A percentile compares a stretch with the other conserved stretches of the same genome.
phyloP scores from a whole-genome alignment of 2,113 vertebrate genomes.

The Butorides virescens region DNA sequence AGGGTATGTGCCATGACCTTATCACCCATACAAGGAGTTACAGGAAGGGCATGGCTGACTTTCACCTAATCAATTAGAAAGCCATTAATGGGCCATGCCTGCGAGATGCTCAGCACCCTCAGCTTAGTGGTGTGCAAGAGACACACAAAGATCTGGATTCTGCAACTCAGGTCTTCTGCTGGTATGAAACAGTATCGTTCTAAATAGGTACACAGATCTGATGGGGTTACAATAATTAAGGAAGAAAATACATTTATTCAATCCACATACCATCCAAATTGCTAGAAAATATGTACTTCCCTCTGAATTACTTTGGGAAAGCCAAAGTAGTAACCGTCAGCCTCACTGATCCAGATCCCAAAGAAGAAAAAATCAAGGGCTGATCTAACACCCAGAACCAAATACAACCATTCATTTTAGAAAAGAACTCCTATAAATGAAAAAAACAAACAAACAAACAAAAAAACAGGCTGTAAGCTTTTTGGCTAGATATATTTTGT shows the following conservation, averaged over 20 bases:
- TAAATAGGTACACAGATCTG: neutral
- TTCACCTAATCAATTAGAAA: constrained; percentile 69
- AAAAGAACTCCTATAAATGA: neutral
- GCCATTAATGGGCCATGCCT: neutral
- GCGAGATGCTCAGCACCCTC: neutral
- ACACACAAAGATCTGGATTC: neutral
- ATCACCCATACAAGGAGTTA: constrained; percentile 71
- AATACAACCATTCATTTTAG: neutral
- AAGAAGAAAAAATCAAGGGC: neutral
- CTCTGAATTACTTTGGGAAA: neutral
- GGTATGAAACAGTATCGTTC: neutral
- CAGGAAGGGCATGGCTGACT: constrained; percentile 66
- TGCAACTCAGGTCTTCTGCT: neutral
- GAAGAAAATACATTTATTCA: neutral
- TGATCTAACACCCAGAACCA: neutral
- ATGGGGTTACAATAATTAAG: neutral
- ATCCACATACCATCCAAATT: neutral
- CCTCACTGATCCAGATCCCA: neutral
- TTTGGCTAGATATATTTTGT: neutral
- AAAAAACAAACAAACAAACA: neutral
- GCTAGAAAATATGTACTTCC: neutral
- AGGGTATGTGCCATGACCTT: constrained; percentile 74
- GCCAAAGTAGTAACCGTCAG: neutral
- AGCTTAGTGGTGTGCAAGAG: neutral
- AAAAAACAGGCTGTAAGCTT: neutral